Conservation (phyloP, 2,888 invertebrate genomes). For the Ernsta delagoae region DNA sequence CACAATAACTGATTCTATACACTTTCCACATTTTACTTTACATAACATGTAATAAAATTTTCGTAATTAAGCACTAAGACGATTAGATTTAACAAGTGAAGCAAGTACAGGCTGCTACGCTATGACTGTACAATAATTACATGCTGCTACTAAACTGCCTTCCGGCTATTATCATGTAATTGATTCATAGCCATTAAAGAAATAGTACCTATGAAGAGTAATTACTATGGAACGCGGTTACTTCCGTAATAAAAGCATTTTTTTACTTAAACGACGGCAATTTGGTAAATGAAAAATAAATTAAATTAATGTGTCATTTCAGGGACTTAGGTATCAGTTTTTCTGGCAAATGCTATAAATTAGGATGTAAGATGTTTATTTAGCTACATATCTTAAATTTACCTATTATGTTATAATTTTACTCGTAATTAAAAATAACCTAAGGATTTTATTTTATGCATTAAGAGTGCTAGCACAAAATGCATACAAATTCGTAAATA, state of each 20-base stretch:
- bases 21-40: constrained; percentile 4
- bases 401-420: too few species aligned
- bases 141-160: constrained; percentile 20
- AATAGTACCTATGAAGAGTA: neutral
- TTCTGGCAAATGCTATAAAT: too few species aligned
- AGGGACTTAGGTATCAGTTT: neutral
- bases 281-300: neutral
- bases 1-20: neutral
- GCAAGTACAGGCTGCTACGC: constrained; percentile 9
- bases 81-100: constrained; percentile 20
- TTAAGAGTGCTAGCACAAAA: too few species aligned
- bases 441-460: too few species aligned
- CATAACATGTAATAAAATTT: constrained; percentile 1
- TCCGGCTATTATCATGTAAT: constrained; percentile 25
- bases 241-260: neutral
- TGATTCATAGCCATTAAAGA: constrained; percentile 13
- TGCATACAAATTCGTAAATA: too few species aligned
- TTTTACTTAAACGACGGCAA: neutral
- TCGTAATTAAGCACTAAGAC: constrained; percentile 18
- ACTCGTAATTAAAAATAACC: too few species aligned
- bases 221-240: neutral
- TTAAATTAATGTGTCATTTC: neutral
- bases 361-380: too few species aligned
- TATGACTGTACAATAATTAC: constrained; percentile 5
- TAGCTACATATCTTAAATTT: too few species aligned